phyloP scores from a whole-genome alignment of 64 coral and sea anemone genomes.

The Acropora yongei region DNA sequence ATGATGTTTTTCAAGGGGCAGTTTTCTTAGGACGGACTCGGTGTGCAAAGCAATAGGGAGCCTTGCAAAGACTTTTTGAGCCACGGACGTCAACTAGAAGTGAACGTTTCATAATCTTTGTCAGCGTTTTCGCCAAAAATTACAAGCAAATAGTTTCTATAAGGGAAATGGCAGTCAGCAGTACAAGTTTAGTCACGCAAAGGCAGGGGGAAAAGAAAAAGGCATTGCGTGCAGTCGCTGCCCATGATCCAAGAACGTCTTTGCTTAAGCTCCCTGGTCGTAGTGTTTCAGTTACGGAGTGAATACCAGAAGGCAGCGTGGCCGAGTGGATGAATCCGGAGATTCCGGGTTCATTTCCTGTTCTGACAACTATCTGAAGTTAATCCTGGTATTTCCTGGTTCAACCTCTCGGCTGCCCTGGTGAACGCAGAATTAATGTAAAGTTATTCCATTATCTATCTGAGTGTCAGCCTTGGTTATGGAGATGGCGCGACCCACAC shows the following conservation, averaged over 20 bases:
- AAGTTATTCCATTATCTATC: constrained; percentile 23
- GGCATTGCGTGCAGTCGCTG: constrained; percentile 3
- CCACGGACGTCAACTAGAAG: constrained; percentile 7
- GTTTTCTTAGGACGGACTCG: constrained; percentile 3
- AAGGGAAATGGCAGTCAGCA: constrained; percentile 16
- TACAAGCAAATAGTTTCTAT: constrained; percentile 24
- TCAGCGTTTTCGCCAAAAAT: constrained; percentile 14
- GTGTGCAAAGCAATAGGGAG: constrained; percentile 5
- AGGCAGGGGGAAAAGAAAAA: neutral
- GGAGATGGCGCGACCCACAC: neutral
- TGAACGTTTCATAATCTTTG: constrained; percentile 22
- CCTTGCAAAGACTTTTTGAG: constrained; percentile 23
- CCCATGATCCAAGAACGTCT: neutral
- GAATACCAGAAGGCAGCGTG: neutral
- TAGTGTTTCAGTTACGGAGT: constrained; percentile 22
- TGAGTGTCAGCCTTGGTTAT: constrained; percentile 23
- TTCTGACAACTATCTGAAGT: constrained; percentile 17
- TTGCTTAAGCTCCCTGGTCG: neutral
- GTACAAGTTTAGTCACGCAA: constrained; percentile 2
- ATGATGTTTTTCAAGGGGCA: constrained; percentile 23
- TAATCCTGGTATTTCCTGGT: constrained; percentile 16
- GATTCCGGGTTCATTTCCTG: constrained; percentile 6
- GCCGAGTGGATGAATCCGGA: neutral
- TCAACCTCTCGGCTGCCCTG: constrained; percentile 15
- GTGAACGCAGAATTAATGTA: constrained; percentile 23